A percentile compares a stretch with the other conserved stretches of the same genome.
Conservation (phyloP, 2,888 invertebrate species). For the Muscina levida region DNA sequence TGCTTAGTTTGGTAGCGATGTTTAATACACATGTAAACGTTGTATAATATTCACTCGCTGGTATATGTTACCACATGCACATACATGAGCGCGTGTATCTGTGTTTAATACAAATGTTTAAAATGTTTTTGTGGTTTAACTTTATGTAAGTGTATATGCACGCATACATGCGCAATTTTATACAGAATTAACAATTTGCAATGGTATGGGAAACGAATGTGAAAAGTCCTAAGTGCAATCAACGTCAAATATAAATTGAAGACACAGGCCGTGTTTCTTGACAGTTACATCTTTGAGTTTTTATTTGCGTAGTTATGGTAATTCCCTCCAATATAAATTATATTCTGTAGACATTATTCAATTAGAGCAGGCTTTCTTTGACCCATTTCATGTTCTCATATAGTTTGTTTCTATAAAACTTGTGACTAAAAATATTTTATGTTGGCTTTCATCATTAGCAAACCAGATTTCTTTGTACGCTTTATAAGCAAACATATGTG, state of each 20-base stretch:
- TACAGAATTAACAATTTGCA: background rate
- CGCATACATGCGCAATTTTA: background rate
- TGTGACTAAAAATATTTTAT: slow-evolving; percentile 40
- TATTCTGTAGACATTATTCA: slow-evolving; percentile 38
- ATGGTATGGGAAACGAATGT: slow-evolving; percentile 25
- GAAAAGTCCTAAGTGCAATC: slow-evolving; percentile 21
- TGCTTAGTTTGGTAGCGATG: background rate
- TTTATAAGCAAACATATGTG: background rate
- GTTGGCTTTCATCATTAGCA: background rate
- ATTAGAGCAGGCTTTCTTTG: slow-evolving; percentile 49
- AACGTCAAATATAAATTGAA: background rate
- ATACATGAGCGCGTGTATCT: background rate
- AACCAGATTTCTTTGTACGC: background rate
- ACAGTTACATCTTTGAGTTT: background rate
- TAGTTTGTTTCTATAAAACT: slow-evolving; percentile 48
- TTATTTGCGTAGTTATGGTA: slow-evolving; percentile 9
- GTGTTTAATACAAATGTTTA: background rate
- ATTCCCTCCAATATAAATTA: background rate
- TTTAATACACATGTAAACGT: slow-evolving; percentile 26
- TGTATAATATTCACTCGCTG: slow-evolving; percentile 1
- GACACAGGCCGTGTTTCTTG: background rate
- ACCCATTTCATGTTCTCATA: slow-evolving; percentile 49
- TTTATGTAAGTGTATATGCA: background rate
- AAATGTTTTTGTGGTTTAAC: slow-evolving; percentile 27
- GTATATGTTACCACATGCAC: background rate